These are phyloP conservation scores for Chlorodrepanis virens DNA, from an alignment of 2,113 vertebrate species.

Conservation along the genomic window DNA sequence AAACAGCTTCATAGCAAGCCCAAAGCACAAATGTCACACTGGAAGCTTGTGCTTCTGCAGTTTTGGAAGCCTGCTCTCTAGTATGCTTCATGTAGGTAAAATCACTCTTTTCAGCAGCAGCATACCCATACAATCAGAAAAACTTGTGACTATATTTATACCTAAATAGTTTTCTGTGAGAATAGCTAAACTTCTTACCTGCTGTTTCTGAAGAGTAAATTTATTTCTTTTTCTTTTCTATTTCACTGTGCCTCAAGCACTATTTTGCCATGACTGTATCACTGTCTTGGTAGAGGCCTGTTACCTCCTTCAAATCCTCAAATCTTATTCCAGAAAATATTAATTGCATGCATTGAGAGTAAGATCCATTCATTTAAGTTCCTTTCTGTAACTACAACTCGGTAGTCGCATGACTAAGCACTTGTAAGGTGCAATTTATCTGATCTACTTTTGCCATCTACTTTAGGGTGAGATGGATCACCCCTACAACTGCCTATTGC, in stretches of 20 bases:
- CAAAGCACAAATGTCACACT: background rate
- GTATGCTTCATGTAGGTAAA: background rate
- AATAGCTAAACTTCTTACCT: background rate
- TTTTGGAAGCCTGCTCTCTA: background rate
- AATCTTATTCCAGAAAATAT: background rate
- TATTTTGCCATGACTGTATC: background rate
- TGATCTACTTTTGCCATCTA: background rate
- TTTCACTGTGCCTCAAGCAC: background rate
- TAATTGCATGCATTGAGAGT: background rate
- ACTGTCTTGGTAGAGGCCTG: background rate
- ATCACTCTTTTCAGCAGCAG: background rate
- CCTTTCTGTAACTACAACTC: background rate
- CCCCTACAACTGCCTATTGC: background rate
- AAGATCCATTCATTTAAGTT: background rate
- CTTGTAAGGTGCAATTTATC: background rate
- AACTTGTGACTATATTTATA: background rate
- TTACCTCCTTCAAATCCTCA: background rate
- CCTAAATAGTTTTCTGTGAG: background rate
- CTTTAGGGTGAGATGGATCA: background rate
- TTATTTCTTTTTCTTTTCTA: background rate
- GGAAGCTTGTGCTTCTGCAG: background rate
- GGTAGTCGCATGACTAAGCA: background rate
- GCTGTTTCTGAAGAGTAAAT: background rate
- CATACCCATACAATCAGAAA: background rate
- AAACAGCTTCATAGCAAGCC: background rate